These are phyloP conservation scores for Cuculus canorus DNA, from an alignment of 2,797 vertebrate genomes.

Conservation along the genomic window DNA sequence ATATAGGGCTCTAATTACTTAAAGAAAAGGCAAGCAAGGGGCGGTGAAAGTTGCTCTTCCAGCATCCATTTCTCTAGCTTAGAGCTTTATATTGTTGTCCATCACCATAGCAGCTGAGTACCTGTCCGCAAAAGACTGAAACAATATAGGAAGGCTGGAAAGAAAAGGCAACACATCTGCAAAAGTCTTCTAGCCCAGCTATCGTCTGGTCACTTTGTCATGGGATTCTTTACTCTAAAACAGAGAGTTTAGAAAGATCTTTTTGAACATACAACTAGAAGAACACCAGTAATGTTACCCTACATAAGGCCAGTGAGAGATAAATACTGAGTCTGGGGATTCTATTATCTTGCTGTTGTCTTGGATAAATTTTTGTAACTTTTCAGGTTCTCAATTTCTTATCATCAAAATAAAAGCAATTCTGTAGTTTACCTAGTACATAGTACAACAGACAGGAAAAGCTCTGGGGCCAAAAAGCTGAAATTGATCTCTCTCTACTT, in stretches of 20 bases:
- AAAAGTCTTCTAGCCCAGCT: neutral
- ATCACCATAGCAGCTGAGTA: neutral
- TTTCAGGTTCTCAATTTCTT: neutral
- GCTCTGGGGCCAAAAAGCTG: neutral
- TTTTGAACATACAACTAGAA: neutral
- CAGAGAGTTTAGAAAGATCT: neutral
- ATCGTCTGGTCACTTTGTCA: neutral
- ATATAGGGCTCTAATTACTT: constrained; percentile 31
- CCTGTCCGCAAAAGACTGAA: neutral
- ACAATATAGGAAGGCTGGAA: neutral
- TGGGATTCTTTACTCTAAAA: neutral
- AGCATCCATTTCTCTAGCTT: neutral
- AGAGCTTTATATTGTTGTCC: neutral
- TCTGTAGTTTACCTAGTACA: neutral
- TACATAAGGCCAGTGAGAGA: neutral
- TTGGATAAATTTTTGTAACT: neutral
- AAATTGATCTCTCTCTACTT: neutral
- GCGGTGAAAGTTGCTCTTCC: neutral
- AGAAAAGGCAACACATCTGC: neutral
- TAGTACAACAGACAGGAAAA: neutral
- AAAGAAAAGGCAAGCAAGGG: constrained; percentile 3
- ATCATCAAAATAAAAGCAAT: neutral
- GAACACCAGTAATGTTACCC: fast-evolving
- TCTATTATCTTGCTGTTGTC: neutral
- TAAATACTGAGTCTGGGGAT: neutral